Conservation (phyloP, 2,113 vertebrate genomes). For the Gobiocypris rarus region DNA sequence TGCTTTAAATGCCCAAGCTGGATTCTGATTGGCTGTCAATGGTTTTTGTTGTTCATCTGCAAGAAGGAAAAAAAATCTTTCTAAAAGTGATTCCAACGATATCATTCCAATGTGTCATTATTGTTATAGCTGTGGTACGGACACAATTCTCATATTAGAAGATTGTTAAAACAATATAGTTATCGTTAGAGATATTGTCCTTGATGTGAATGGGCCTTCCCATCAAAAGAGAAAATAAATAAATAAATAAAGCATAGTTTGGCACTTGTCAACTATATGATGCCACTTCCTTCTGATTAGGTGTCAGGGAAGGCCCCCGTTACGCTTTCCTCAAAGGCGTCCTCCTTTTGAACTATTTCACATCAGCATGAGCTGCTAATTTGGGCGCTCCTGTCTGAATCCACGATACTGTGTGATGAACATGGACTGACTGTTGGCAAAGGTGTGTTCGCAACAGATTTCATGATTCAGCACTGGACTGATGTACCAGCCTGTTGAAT, state of each 20-base stretch:
- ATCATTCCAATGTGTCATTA: too few relatives aligned
- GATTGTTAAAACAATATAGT: background rate
- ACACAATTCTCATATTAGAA: too few relatives aligned
- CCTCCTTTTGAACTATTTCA: constrained; percentile 72
- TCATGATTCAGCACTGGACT: constrained; percentile 16
- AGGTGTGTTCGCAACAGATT: background rate
- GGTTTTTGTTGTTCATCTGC: too few relatives aligned
- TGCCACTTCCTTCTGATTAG: background rate
- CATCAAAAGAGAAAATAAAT: background rate
- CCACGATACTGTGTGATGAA: background rate
- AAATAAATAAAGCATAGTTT: too few relatives aligned
- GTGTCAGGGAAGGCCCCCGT: background rate
- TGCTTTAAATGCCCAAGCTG: too few relatives aligned
- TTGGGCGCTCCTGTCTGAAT: background rate
- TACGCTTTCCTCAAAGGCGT: constrained; percentile 56
- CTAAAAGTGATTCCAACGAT: too few relatives aligned
- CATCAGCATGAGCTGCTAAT: constrained; percentile 64
- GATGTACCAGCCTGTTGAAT: constrained; percentile 18
- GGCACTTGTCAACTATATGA: background rate
- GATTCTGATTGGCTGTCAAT: too few relatives aligned
- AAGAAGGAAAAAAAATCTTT: too few relatives aligned
- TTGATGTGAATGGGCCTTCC: background rate
- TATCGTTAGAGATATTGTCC: background rate
- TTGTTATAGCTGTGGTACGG: too few relatives aligned
- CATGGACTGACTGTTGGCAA: background rate